Conservation (phyloP, 2,888 invertebrate genomes). For the Lithosia quadra region DNA sequence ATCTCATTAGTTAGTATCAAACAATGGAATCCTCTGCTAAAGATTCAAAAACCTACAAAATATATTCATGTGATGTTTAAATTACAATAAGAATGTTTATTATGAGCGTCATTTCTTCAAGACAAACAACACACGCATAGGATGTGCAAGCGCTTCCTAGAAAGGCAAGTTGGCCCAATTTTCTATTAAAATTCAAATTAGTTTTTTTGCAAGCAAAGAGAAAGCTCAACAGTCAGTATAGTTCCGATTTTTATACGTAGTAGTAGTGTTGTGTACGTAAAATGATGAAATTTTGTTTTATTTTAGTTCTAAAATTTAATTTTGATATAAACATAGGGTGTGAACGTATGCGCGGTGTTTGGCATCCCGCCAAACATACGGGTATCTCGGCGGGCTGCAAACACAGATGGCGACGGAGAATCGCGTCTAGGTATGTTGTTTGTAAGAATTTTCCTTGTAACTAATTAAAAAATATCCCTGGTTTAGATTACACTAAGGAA, state of each 20-base stretch:
- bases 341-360: slow-evolving; percentile 55
- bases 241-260: slow-evolving; percentile 70
- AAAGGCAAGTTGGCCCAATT: slow-evolving; percentile 77
- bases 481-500: slow-evolving; percentile 43
- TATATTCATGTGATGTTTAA: slow-evolving; percentile 17
- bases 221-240: slow-evolving; percentile 77
- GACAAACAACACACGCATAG: slow-evolving; percentile 51
- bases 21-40: neutral
- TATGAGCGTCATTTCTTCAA: slow-evolving; percentile 38
- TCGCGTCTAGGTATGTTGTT: slow-evolving; percentile 57
- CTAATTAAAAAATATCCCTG: slow-evolving; percentile 52
- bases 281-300: slow-evolving; percentile 57
- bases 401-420: slow-evolving; percentile 71
- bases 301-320: slow-evolving; percentile 61
- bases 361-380: slow-evolving; percentile 62
- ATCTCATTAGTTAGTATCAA: neutral
- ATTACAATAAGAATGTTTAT: slow-evolving; percentile 36
- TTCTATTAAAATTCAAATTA: slow-evolving; percentile 84
- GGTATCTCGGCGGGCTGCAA: slow-evolving; percentile 49
- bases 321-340: slow-evolving; percentile 59
- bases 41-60: neutral
- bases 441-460: slow-evolving; percentile 44
- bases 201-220: slow-evolving; percentile 81
- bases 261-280: slow-evolving; percentile 71
- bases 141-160: slow-evolving; percentile 69